Evolutionary conservation across 64 coral and sea anemone species (phyloP).

Genomic region (Pachyseris speciosa): DNA sequence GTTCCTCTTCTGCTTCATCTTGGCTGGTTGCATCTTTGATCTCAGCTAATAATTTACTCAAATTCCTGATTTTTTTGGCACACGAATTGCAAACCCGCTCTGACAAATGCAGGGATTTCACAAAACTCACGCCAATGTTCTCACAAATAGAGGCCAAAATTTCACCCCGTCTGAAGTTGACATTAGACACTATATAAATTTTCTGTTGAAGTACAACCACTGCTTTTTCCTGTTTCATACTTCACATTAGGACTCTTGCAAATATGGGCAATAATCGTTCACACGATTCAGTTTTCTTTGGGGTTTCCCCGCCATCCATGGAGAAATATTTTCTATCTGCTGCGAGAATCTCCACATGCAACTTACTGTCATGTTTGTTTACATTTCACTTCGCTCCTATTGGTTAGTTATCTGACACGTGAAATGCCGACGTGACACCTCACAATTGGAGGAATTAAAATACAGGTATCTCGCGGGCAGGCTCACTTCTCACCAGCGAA

Average conservation of each 20-base stretch:
- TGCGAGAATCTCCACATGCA: neutral
- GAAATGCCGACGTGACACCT: conserved; percentile 10
- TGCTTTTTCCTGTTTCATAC: neutral
- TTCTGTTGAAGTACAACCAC: conserved; percentile 12
- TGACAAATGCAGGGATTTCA: neutral
- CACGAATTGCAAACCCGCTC: neutral
- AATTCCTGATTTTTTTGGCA: neutral
- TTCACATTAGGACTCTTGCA: neutral
- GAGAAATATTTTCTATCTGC: neutral
- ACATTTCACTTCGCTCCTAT: neutral
- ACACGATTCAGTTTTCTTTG: neutral
- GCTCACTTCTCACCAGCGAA: conserved; percentile 4
- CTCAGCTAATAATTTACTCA: neutral
- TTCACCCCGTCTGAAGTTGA: neutral
- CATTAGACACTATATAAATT: neutral
- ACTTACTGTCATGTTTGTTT: neutral
- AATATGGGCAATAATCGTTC: too few species aligned
- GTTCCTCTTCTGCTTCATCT: neutral
- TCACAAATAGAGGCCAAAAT: neutral
- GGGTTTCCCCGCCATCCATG: neutral
- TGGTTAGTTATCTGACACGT: neutral
- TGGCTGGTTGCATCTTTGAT: neutral
- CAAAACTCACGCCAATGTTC: neutral
- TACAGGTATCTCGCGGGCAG: neutral
- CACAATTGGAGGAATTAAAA: neutral